Evolutionary conservation across 2,113 vertebrate species (phyloP).

Genomic region (Sapayoa aenigma): DNA sequence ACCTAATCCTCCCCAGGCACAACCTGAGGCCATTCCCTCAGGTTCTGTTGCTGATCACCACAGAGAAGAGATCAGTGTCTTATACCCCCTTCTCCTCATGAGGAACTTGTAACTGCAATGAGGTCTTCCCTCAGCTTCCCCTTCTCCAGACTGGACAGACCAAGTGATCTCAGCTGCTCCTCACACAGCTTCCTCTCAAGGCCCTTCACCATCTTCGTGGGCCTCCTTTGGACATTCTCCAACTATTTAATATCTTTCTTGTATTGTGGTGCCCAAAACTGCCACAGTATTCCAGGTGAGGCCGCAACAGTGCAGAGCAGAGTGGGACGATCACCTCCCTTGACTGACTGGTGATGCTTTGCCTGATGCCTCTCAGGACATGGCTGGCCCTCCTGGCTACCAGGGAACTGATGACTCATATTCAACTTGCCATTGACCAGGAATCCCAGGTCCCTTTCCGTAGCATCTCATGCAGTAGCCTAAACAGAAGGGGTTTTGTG

Average conservation of each 20-base stretch:
- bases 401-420: background rate
- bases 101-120: background rate
- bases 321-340: background rate
- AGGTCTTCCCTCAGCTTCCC: background rate
- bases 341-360: background rate
- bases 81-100: background rate
- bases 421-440: background rate
- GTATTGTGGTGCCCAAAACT: background rate
- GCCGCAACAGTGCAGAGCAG: background rate
- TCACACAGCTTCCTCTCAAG: background rate
- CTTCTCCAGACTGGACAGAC: background rate
- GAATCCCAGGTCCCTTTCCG: background rate
- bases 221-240: background rate
- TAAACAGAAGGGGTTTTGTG: background rate
- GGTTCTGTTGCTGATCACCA: background rate
- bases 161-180: background rate
- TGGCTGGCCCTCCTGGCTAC: background rate
- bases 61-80: background rate
- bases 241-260: background rate
- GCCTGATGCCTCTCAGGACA: background rate
- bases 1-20: background rate
- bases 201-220: background rate
- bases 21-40: background rate
- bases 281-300: background rate
- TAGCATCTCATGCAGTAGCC: background rate